phyloP scores from a whole-genome alignment of 2,888 invertebrate species.

The Athrips mouffetella region DNA sequence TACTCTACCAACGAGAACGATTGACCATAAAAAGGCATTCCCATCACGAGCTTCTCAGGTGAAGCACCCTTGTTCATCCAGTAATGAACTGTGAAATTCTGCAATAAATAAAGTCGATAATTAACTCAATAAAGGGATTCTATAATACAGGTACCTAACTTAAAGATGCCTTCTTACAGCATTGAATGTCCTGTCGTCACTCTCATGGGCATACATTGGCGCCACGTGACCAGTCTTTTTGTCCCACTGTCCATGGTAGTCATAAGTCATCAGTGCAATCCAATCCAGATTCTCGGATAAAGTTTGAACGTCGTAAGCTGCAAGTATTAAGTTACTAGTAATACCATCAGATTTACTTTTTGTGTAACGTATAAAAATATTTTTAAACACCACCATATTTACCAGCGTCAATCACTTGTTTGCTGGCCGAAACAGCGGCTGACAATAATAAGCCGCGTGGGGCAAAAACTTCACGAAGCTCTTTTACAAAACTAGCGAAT shows the following conservation, averaged over 20 bases:
- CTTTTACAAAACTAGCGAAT: conserved; percentile 86
- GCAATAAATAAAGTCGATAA: conserved; percentile 8
- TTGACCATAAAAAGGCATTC: conserved; percentile 93
- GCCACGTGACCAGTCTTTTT: conserved; percentile 93
- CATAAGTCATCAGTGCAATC: conserved; percentile 95
- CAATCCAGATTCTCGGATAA: conserved; percentile 89
- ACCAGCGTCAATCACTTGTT: conserved; percentile 89
- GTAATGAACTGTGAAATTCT: conserved; percentile 93
- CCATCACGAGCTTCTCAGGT: conserved; percentile 87
- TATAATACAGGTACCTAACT: not conserved
- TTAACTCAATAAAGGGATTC: too few relatives aligned
- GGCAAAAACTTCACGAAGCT: conserved; percentile 84
- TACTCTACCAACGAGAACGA: conserved; percentile 88
- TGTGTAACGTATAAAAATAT: too few relatives aligned
- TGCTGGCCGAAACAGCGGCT: conserved; percentile 91
- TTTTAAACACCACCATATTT: too few relatives aligned
- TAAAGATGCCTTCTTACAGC: conserved; percentile 51
- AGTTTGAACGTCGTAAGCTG: conserved; percentile 85
- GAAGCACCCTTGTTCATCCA: conserved; percentile 91
- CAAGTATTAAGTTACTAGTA: conserved; percentile 1
- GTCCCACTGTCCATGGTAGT: conserved; percentile 95
- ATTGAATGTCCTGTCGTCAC: conserved; percentile 88
- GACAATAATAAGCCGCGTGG: conserved; percentile 86
- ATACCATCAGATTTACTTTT: too few relatives aligned
- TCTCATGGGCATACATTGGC: conserved; percentile 88